These are phyloP conservation scores for Lutraria rhynchaena DNA, from an alignment of 1,140 invertebrate species.

Conservation along the genomic window DNA sequence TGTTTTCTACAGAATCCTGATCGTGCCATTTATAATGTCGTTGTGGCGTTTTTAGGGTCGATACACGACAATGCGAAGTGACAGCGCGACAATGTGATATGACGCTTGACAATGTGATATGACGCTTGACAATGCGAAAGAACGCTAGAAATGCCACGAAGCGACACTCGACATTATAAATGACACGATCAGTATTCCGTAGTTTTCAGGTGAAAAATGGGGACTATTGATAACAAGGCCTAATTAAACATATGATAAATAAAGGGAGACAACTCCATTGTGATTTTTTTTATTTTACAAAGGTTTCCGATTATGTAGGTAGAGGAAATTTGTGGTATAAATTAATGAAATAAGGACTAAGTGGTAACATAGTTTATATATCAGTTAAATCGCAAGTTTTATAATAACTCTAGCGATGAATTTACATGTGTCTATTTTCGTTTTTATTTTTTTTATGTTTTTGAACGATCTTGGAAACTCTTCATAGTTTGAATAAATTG, in stretches of 20 bases:
- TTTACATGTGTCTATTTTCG: slow-evolving; percentile 42
- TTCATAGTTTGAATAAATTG: slow-evolving; percentile 13
- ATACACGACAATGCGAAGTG: too few species aligned
- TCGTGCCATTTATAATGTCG: too few species aligned
- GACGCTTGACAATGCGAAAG: too few species aligned
- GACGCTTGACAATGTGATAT: too few species aligned
- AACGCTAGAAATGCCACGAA: not conserved
- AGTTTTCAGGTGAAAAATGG: slow-evolving; percentile 15
- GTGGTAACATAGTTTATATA: slow-evolving; percentile 20
- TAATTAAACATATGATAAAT: slow-evolving; percentile 3
- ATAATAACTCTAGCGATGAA: slow-evolving; percentile 16
- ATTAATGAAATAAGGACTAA: slow-evolving; percentile 13
- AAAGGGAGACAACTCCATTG: slow-evolving; percentile 20
- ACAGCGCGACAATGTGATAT: too few species aligned
- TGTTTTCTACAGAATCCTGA: too few species aligned
- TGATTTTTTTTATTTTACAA: slow-evolving; percentile 23
- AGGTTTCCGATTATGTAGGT: slow-evolving; percentile 35
- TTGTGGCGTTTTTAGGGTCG: too few species aligned
- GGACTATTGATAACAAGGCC: slow-evolving; percentile 14
- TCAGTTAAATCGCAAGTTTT: not conserved
- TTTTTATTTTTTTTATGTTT: slow-evolving; percentile 39
- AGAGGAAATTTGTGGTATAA: slow-evolving; percentile 33
- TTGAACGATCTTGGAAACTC: slow-evolving; percentile 20
- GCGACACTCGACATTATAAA: slow-evolving; percentile 18
- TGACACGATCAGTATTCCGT: too few species aligned